phyloP scores from a whole-genome alignment of 2,888 invertebrate species.

The Caenorhabditis zanzibari region DNA sequence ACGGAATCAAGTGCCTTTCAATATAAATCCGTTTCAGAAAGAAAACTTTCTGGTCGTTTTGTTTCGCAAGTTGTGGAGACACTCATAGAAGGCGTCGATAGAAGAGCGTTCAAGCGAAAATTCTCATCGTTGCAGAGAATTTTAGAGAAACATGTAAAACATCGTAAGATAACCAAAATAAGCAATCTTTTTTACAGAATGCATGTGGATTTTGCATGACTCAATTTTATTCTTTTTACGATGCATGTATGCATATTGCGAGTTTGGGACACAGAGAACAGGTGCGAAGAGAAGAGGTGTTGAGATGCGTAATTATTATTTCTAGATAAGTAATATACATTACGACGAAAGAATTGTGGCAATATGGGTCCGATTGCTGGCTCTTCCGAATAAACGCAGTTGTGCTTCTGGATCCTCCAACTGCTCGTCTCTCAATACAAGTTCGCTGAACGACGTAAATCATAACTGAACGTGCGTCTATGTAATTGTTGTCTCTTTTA shows the following conservation, averaged over 20 bases:
- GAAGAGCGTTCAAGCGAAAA: not conserved
- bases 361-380: slow-evolving; percentile 32
- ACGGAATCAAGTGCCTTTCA: not conserved
- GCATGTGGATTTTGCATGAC: slow-evolving; percentile 17
- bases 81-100: not conserved
- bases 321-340: slow-evolving; percentile 9
- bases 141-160: not conserved
- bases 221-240: slow-evolving; percentile 7
- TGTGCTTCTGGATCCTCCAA: not conserved
- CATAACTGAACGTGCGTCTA: no score
- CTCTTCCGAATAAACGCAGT: not conserved
- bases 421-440: not conserved
- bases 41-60: slow-evolving; percentile 23
- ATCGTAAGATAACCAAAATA: not conserved
- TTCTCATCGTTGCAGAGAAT: not conserved
- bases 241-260: slow-evolving; percentile 16
- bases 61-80: slow-evolving; percentile 20
- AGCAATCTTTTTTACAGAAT: not conserved
- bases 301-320: not conserved
- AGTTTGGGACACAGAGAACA: not conserved
- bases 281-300: no score
- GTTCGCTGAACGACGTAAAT: not conserved
- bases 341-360: slow-evolving; percentile 27
- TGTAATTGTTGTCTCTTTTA: no score
- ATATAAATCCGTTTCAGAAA: slow-evolving; percentile 17